Conservation (phyloP, 2,888 invertebrate genomes). For the Eupeodes luniger region DNA sequence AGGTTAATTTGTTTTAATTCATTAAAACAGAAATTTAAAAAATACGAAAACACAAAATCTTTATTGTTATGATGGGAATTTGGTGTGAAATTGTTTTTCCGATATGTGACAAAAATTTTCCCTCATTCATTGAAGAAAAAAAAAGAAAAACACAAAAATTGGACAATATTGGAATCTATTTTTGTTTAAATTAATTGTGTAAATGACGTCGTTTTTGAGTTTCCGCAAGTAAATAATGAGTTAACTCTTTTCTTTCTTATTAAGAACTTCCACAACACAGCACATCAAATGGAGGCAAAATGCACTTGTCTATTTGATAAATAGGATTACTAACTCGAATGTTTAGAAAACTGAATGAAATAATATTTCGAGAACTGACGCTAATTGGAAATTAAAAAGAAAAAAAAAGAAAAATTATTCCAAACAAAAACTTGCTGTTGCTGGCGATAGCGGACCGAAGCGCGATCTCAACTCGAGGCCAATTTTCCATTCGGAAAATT, state of each 20-base stretch:
- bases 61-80: conserved; percentile 35
- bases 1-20: background rate
- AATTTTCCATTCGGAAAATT: conserved; percentile 55
- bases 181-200: conserved; percentile 27
- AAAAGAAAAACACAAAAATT: conserved; percentile 5
- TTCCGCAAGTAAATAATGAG: conserved; percentile 28
- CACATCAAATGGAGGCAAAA: conserved; percentile 12
- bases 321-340: conserved; percentile 42
- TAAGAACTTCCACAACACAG: conserved; percentile 5
- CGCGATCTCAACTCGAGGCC: conserved; percentile 38
- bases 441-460: background rate
- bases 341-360: conserved; percentile 38
- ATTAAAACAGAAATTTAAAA: background rate
- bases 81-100: conserved; percentile 29
- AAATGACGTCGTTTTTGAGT: conserved; percentile 35
- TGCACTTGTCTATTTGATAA: conserved; percentile 52
- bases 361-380: conserved; percentile 44
- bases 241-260: background rate
- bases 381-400: conserved; percentile 50
- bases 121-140: background rate
- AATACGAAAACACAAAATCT: conserved; percentile 1
- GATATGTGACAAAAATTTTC: conserved; percentile 16
- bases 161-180: conserved; percentile 41
- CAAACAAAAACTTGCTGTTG: conserved; percentile 58
- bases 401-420: conserved; percentile 32